A percentile compares a stretch with the other conserved stretches of the same genome.
Conservation (phyloP, 2,113 vertebrate genomes). For the Chitala chitala region DNA sequence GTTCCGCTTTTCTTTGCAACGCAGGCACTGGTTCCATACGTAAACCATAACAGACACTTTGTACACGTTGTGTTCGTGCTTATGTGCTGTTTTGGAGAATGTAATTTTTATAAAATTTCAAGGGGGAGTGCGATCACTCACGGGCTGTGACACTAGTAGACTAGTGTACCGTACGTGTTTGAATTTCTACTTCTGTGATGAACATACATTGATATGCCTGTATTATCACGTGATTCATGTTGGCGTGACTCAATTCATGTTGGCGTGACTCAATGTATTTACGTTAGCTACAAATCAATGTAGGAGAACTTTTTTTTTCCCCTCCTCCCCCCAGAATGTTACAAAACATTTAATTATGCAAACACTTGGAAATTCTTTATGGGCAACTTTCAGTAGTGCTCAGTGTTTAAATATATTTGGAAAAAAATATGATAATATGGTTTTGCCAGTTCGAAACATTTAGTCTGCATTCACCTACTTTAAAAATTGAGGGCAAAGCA, state of each 20-base stretch:
- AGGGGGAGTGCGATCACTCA: not conserved
- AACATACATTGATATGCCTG: not conserved
- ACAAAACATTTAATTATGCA: not conserved
- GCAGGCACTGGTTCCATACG: not conserved
- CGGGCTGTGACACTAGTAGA: not conserved
- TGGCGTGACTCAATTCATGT: not conserved
- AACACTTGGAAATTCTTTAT: conserved; percentile 9
- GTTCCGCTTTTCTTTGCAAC: not conserved
- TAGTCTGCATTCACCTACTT: not conserved
- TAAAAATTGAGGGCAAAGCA: not conserved
- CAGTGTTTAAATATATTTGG: no score
- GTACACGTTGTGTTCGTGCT: not conserved
- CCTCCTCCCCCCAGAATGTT: not conserved
- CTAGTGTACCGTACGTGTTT: not conserved
- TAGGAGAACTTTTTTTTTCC: no score
- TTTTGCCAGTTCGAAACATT: not conserved
- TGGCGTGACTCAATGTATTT: no score
- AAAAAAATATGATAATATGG: no score
- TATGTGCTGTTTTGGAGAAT: conserved; percentile 13
- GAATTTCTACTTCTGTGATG: not conserved
- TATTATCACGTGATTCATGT: not conserved
- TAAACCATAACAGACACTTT: not conserved
- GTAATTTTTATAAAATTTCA: conserved; percentile 8
- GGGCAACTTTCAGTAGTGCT: not conserved
- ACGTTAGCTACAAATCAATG: no score